A percentile compares a stretch with the other conserved stretches of the same genome.
These are phyloP conservation scores for Yponomeuta plumbellus DNA, from an alignment of 2,888 invertebrate species.

Conservation along the genomic window DNA sequence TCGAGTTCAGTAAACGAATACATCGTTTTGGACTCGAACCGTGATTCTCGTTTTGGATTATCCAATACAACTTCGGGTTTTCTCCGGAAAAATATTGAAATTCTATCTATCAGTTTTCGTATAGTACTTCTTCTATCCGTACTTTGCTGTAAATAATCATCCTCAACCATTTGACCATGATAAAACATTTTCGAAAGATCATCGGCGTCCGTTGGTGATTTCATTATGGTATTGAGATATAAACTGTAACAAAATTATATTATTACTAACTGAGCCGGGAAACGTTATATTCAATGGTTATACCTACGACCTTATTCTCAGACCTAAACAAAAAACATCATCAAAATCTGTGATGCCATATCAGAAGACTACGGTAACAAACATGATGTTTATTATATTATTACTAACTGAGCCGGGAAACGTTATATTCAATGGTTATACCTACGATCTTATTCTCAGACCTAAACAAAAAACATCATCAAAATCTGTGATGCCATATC, in stretches of 20 bases:
- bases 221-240: constrained; percentile 55
- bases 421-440: too few relatives aligned
- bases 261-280: neutral
- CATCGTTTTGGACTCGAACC: constrained; percentile 23
- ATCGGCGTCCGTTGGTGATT: constrained; percentile 48
- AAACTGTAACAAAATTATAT: constrained; percentile 42
- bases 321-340: too few relatives aligned
- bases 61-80: neutral
- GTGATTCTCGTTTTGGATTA: constrained; percentile 14
- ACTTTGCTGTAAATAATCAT: constrained; percentile 23
- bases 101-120: neutral
- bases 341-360: too few relatives aligned
- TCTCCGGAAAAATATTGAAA: neutral
- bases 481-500: too few relatives aligned
- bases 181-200: constrained; percentile 31
- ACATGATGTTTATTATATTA: too few relatives aligned
- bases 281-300: too few relatives aligned
- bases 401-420: too few relatives aligned
- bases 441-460: too few relatives aligned
- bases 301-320: too few relatives aligned
- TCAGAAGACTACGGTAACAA: too few relatives aligned
- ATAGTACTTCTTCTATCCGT: neutral
- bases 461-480: too few relatives aligned
- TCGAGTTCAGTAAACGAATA: constrained; percentile 51
- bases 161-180: constrained; percentile 31